Evolutionary conservation across 2,113 vertebrate species (phyloP).

Genomic region (Ochotona princeps): DNA sequence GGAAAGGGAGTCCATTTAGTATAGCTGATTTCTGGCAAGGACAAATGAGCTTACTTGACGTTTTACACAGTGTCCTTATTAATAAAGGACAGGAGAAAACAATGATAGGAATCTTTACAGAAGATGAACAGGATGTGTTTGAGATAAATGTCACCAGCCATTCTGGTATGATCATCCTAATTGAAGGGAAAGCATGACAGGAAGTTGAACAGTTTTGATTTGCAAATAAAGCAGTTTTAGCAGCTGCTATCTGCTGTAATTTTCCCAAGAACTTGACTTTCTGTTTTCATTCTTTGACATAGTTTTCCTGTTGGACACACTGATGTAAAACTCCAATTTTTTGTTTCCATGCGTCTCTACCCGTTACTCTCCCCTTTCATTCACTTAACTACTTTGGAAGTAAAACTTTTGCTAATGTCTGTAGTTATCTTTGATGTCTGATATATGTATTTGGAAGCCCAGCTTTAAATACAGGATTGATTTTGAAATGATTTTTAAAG

Average conservation of each 20-base stretch:
- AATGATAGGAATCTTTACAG: background rate
- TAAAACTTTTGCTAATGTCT: conserved; percentile 40
- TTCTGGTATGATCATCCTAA: background rate
- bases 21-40: background rate
- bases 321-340: conserved; percentile 42
- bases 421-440: conserved; percentile 24
- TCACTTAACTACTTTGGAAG: conserved; percentile 16
- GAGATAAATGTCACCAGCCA: conserved; percentile 2
- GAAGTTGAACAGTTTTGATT: conserved; percentile 30
- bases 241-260: background rate
- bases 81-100: conserved; percentile 34
- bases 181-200: background rate
- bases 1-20: conserved; percentile 50
- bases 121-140: background rate
- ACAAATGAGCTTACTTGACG: conserved; percentile 37
- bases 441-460: background rate
- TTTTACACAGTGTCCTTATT: background rate
- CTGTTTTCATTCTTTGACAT: background rate
- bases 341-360: background rate
- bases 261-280: conserved; percentile 35
- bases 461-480: background rate
- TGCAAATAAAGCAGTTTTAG: conserved; percentile 37
- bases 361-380: background rate
- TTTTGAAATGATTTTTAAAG: background rate
- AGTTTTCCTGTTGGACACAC: background rate